A percentile compares a stretch with the other conserved stretches of the same genome.
Evolutionary conservation across 2,888 invertebrate species (phyloP).

Genomic region (Polyploca ridens): DNA sequence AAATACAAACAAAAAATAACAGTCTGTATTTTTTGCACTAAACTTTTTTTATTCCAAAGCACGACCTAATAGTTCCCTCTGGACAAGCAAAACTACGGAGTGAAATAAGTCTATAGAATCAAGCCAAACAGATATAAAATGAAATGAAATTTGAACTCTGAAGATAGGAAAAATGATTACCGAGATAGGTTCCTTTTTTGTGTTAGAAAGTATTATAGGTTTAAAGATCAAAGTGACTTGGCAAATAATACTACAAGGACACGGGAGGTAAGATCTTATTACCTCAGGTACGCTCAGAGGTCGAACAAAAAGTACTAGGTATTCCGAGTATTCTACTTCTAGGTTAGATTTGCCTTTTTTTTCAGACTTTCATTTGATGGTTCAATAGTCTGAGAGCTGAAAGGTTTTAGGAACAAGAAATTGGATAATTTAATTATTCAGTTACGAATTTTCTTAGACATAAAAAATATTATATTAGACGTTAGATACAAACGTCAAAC

Average conservation of each 20-base stretch:
- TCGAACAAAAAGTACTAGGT: neutral
- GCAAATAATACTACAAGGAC: slow-evolving; percentile 28
- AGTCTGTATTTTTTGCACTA: too few species aligned
- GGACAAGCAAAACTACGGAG: too few species aligned
- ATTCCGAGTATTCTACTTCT: neutral
- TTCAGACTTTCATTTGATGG: neutral
- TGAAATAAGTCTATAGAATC: too few species aligned
- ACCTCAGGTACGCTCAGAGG: neutral
- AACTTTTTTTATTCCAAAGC: too few species aligned
- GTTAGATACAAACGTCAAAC: neutral
- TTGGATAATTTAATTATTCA: neutral
- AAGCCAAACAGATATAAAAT: neutral
- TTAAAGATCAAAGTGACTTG: slow-evolving; percentile 32
- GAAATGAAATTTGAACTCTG: neutral
- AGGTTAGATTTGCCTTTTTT: neutral
- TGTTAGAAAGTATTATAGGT: slow-evolving; percentile 24
- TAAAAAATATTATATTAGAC: too few species aligned
- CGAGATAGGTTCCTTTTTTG: slow-evolving; percentile 18
- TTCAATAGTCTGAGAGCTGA: neutral
- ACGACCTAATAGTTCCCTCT: too few species aligned
- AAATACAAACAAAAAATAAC: too few species aligned
- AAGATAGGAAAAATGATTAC: slow-evolving; percentile 17
- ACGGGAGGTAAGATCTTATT: neutral
- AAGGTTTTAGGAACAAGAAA: neutral
- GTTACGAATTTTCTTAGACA: too few species aligned